Base-by-base conservation (phyloP, 2,113 vertebrate species). In the Tenebrosternarchus preto region DNA sequence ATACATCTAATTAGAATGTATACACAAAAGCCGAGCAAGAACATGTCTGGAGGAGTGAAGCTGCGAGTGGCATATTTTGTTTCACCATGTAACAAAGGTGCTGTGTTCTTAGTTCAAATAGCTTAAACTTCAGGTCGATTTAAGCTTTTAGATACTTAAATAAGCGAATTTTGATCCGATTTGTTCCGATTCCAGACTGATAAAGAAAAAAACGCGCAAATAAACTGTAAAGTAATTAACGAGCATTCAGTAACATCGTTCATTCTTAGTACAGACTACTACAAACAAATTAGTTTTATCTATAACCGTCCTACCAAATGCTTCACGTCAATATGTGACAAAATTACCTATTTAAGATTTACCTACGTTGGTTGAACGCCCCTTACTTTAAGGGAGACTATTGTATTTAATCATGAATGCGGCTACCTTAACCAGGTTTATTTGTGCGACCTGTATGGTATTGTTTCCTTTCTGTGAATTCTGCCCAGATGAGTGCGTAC, bases 101-200 rank as follows among this genome's bases (percentile, higher is more conserved):
- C 6, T 9, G 29, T n/a, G 70, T 31, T 74, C 11, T n/a, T 56
- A n/a, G 70, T 60, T 66, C n/a, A n/a, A n/a, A 36, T 66, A 59
- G 67, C 43, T 43, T 24, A 53, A n/a, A 27, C 55, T 15, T 67
- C 56, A 20, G 33, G 17, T 15, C 43, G 43, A 1, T 12, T 12
- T 15, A 11, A 50, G 43, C 12, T 50, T 50, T 11, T 50, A 50
- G 43, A 50, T 15, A 12, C 11, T 50, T 50, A 50, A 15, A 50
- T 50, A 50, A 50, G 43, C 43, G 43, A 2, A 50, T 50, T 50
- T 50, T 50, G 43, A 50, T 50, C 43, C 43, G 1, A 15, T 50
- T 50, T 3, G 43, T 50, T 50, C 39, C 39, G 39, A 8, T 43
- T 43, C 5, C 12, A 15, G 8, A 50, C 43, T 50, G 7, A 50